Percentiles rank a stretch among this genome's conserved stretches.
Conservation (phyloP, 2,888 invertebrate species). For the Tetranychus truncatus region DNA sequence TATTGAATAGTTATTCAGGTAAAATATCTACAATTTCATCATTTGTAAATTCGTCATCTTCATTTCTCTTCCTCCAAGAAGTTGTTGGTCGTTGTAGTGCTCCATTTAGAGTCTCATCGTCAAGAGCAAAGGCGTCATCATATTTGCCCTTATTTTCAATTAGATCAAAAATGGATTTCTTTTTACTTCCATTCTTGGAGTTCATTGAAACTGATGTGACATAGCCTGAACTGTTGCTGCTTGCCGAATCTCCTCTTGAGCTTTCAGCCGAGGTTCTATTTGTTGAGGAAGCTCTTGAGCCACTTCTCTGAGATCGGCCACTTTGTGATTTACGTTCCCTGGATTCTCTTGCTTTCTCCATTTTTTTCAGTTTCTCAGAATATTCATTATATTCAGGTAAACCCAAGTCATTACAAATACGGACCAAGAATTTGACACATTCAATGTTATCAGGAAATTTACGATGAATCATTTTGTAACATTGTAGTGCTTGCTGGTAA, state of each 20-base stretch:
- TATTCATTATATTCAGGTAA: slow-evolving; percentile 72
- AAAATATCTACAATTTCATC: slow-evolving; percentile 21
- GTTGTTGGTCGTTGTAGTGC: slow-evolving; percentile 20
- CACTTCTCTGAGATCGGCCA: slow-evolving; percentile 31
- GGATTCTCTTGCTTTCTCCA: slow-evolving; percentile 37
- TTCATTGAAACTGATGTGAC: slow-evolving; percentile 13
- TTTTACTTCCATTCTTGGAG: slow-evolving; percentile 12
- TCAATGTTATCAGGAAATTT: slow-evolving; percentile 86
- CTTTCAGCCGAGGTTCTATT: slow-evolving; percentile 13
- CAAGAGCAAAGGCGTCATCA: slow-evolving; percentile 13
- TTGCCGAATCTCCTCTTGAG: slow-evolving; percentile 26
- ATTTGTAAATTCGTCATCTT: slow-evolving; percentile 20
- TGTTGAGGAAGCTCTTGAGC: slow-evolving; percentile 4
- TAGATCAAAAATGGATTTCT: slow-evolving; percentile 9
- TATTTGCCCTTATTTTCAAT: slow-evolving; percentile 16
- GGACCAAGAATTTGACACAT: slow-evolving; percentile 71
- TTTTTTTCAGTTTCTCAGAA: slow-evolving; percentile 60
- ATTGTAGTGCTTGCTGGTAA: slow-evolving; percentile 59
- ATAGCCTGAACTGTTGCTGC: slow-evolving; percentile 22
- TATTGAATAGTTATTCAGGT: slow-evolving; percentile 31
- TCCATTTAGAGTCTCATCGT: slow-evolving; percentile 13
- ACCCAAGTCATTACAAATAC: slow-evolving; percentile 70
- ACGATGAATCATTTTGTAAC: slow-evolving; percentile 65
- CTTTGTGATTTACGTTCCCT: slow-evolving; percentile 33
- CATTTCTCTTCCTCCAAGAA: slow-evolving; percentile 18